Evolutionary conservation across 1,140 invertebrate genomes (phyloP).

Genomic region (Calephelis virginiensis): DNA sequence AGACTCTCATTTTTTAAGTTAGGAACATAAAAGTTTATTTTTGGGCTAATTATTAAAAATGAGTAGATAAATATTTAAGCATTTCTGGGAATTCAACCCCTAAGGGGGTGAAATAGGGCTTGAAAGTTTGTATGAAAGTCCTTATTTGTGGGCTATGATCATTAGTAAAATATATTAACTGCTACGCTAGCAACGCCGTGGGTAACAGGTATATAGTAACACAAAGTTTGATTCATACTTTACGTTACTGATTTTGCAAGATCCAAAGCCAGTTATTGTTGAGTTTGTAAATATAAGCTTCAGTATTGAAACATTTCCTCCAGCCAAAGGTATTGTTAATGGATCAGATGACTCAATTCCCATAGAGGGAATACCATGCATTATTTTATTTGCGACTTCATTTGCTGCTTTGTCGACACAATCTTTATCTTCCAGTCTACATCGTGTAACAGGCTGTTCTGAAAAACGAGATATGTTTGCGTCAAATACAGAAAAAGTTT

Average conservation of each 20-base stretch:
- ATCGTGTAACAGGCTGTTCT: background rate
- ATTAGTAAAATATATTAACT: too few relatives aligned
- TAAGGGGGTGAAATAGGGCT: too few relatives aligned
- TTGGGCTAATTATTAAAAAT: too few relatives aligned
- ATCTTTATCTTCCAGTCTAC: background rate
- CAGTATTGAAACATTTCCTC: background rate
- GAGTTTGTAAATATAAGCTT: background rate
- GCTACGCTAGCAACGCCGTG: too few relatives aligned
- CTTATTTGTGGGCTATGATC: too few relatives aligned
- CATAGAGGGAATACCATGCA: background rate
- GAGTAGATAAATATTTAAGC: too few relatives aligned
- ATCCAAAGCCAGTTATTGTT: background rate
- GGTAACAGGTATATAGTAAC: background rate
- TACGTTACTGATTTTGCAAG: background rate
- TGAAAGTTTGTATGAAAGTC: too few relatives aligned
- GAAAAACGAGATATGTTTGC: too few relatives aligned
- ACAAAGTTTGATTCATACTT: background rate
- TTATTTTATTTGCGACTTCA: background rate
- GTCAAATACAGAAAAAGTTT: too few relatives aligned
- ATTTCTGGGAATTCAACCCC: too few relatives aligned
- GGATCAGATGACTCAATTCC: constrained; percentile 6
- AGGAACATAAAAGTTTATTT: too few relatives aligned
- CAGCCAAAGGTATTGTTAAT: background rate
- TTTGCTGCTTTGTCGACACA: background rate
- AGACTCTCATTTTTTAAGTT: too few relatives aligned